These are phyloP conservation scores for Sarcophilus harrisii DNA, from an alignment of 2,797 vertebrate genomes.

Conservation along the genomic window DNA sequence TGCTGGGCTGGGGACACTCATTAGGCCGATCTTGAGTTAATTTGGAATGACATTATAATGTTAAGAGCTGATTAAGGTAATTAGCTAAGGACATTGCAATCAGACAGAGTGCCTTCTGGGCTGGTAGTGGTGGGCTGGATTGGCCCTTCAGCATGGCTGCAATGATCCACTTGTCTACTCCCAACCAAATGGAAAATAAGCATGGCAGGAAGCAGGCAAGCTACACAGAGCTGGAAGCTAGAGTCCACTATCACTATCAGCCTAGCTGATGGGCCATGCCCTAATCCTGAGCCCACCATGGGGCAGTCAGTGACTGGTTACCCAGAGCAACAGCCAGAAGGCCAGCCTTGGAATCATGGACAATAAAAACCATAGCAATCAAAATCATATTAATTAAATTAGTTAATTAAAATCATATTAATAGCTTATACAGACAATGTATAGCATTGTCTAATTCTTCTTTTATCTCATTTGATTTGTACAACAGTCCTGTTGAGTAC, in stretches of 20 bases:
- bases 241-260: too few relatives aligned
- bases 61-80: conserved; percentile 34
- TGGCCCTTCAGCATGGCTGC: background rate
- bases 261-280: background rate
- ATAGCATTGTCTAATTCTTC: background rate
- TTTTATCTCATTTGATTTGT: background rate
- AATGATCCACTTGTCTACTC: background rate
- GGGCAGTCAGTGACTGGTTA: background rate
- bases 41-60: conserved; percentile 3
- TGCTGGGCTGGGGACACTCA: background rate
- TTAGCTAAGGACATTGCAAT: background rate
- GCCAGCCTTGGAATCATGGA: too few relatives aligned
- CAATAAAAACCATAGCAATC: background rate
- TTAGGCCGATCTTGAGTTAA: conserved; percentile 49
- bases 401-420: too few relatives aligned
- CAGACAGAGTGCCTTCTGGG: background rate
- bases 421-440: too few relatives aligned
- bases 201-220: background rate
- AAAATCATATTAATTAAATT: background rate
- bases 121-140: background rate
- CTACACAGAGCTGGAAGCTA: background rate
- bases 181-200: background rate
- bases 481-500: background rate
- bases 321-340: background rate
- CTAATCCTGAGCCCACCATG: background rate